A percentile compares a stretch with the other conserved stretches of the same genome.
These are phyloP conservation scores for Corydoras maculifer DNA, from an alignment of 2,113 vertebrate species.

Conservation along the genomic window DNA sequence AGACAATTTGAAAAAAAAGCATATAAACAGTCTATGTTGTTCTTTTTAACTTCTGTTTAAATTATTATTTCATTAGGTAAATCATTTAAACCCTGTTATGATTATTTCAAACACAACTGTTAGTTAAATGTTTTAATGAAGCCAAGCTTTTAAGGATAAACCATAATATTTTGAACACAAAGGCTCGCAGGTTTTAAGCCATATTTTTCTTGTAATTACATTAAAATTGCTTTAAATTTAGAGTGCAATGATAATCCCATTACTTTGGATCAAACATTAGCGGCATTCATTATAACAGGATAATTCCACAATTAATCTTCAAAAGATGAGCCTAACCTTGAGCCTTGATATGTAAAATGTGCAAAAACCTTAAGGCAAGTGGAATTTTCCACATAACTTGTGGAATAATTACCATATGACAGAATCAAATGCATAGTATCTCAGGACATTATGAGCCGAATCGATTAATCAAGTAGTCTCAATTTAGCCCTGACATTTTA, in stretches of 20 bases:
- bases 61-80: no score
- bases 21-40: no score
- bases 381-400: slow-evolving; percentile 1
- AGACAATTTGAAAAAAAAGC: no score
- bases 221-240: slow-evolving; percentile 15
- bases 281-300: slow-evolving; percentile 15
- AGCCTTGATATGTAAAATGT: not conserved
- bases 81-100: no score
- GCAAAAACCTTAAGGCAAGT: slow-evolving; percentile 5
- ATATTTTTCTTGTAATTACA: slow-evolving; percentile 23
- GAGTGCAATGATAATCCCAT: slow-evolving; percentile 20
- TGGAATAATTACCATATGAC: slow-evolving; percentile 1
- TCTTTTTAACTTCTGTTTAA: no score
- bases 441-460: not conserved
- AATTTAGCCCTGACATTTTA: slow-evolving; percentile 25
- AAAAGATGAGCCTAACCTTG: not conserved
- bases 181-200: not conserved
- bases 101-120: no score
- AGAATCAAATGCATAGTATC: slow-evolving; percentile 9
- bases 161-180: not conserved
- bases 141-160: no score
- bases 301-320: slow-evolving; percentile 2
- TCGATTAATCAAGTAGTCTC: slow-evolving; percentile 14
- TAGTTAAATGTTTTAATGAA: no score
- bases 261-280: slow-evolving; percentile 5